Percentiles rank a stretch among this genome's conserved stretches.
Conservation (phyloP, 2,113 vertebrate species). For the Ariopsis seemanni region DNA sequence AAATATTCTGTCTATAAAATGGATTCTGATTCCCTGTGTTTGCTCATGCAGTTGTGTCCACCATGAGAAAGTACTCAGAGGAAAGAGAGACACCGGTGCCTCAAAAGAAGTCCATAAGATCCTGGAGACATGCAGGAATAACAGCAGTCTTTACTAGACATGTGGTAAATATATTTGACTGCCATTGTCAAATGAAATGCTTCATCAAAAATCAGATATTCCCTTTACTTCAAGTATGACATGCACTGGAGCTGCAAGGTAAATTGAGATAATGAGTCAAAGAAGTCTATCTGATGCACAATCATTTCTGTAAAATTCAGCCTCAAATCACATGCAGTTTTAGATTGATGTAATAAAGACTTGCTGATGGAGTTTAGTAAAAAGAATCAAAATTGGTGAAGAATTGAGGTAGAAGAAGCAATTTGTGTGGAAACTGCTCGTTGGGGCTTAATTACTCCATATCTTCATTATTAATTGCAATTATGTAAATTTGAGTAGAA, state of each 20-base stretch:
- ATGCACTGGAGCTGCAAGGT: background rate
- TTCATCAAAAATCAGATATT: background rate
- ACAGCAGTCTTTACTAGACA: conserved; percentile 68
- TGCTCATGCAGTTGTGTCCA: conserved; percentile 65
- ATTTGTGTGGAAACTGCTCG: no score
- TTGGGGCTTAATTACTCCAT: no score
- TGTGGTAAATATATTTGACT: conserved; percentile 44
- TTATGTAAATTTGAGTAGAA: no score
- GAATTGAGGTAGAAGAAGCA: no score
- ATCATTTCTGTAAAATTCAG: background rate
- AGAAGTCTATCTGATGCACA: background rate
- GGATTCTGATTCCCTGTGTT: background rate
- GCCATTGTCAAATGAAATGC: background rate
- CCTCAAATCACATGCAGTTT: background rate
- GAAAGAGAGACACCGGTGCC: conserved; percentile 58
- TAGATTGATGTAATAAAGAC: background rate
- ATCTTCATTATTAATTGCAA: no score
- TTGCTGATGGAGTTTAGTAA: background rate
- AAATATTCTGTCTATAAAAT: background rate
- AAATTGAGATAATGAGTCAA: background rate
- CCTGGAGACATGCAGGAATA: conserved; percentile 68
- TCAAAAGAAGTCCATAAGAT: conserved; percentile 68
- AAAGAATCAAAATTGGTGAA: no score
- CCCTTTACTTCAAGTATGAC: background rate
- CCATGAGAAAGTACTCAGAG: conserved; percentile 61